Evolutionary conservation across 2,797 vertebrate genomes (phyloP).

Genomic region (Sibirionetta formosa): DNA sequence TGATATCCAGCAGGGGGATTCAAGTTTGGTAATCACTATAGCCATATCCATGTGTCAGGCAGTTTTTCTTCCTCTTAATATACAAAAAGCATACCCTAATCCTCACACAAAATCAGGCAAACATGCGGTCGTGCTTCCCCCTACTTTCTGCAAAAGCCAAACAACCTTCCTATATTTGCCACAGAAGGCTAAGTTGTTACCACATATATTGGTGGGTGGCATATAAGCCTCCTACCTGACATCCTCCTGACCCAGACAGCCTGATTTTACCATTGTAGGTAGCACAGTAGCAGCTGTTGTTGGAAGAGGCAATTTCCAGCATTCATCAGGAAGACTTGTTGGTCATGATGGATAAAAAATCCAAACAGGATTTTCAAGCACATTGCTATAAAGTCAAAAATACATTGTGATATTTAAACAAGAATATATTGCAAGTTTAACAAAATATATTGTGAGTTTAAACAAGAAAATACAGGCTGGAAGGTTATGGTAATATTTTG

Average conservation of each 20-base stretch:
- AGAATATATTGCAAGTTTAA: no score
- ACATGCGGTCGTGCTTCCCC: background rate
- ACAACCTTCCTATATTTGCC: background rate
- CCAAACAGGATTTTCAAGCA: background rate
- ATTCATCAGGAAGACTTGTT: background rate
- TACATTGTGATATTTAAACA: background rate
- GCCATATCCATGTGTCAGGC: background rate
- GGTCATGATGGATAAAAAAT: background rate
- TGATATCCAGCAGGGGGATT: background rate
- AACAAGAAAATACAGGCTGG: background rate
- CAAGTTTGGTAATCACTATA: background rate
- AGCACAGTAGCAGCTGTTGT: background rate
- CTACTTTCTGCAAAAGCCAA: background rate
- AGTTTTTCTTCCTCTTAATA: background rate
- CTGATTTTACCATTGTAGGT: background rate
- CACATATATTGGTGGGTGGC: background rate
- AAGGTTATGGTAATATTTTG: background rate
- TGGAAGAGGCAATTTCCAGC: background rate
- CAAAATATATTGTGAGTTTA: background rate
- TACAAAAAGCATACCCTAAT: background rate
- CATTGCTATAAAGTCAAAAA: background rate
- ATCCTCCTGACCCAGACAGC: background rate
- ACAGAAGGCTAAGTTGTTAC: background rate
- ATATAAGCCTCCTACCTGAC: background rate
- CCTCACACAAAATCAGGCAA: rapidly evolving